Base-by-base conservation (phyloP, 2,113 vertebrate genomes). In the Tetrao urogallus region DNA sequence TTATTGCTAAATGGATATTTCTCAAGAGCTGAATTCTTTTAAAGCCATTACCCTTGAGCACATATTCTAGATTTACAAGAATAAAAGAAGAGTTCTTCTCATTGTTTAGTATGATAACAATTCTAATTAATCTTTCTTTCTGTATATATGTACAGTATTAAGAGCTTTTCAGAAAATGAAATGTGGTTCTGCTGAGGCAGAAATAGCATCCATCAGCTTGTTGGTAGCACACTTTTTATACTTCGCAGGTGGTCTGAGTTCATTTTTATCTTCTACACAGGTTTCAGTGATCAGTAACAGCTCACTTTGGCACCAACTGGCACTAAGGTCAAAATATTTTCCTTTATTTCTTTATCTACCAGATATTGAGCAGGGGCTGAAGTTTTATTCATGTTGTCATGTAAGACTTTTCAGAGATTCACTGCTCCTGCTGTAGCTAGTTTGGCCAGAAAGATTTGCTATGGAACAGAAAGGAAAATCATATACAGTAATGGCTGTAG, bases 111-210 rank as follows among this genome's bases (percentile, higher is more conserved):
- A 88, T 32, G 91, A 45, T 56, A 90, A 65, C 24, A 69, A 40
- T 80, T 58, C 19, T 60, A 86, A 88, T 90, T 88, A 86, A 80
- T 77, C 71, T n/a, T n/a, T 77, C 25, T 88, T 40, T 78, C 34
- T 74, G 74, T 17, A 75, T n/a, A n/a, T 34, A 34, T 22, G 9
- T 16, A 8, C n/a, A 13, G 32, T 30, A 54, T 30, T 9, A 54
- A 13, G 12, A 21, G 36, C 43, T 70, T 89, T 85, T 38, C 32
- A 85, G 43, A 63, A 70, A 24, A 75, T 28, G 1, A 60, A 72
- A 73, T 64, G 38, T 63, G 50, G 20, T 52, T 56, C 13, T 80
- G 50, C 14, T 76, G 40, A 77, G 76, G 69, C 4, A 38, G 42
- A 69, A 18, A 32, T 20, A 65, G 45, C 19, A 82, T 67, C 32